Evolutionary conservation across 2,888 invertebrate genomes (phyloP), one percentile per base, ranked within the genome.

Genomic region (Drosophila quinaria): DNA sequence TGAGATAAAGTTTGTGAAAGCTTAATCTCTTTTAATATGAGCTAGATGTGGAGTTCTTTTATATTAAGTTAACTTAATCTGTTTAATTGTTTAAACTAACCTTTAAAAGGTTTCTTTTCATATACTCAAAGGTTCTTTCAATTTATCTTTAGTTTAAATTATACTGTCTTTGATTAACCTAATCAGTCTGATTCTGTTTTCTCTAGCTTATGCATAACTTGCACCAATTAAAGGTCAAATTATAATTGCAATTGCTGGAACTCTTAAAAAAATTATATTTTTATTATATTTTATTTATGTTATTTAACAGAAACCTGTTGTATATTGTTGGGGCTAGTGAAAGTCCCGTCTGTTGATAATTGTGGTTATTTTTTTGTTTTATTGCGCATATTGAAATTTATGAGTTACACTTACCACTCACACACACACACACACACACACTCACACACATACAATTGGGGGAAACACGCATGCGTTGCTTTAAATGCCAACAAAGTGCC

Each of bases 401-500:
- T 80, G 69, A 70, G 67, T 51, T 35, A 49, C 65, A 51, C 56
- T 50, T 51, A 56, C 54, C 25, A 58, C 31, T 47, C 46, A 63
- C 13, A 63, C 6, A 17, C 35, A 59, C 6, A 22, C 29, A 25
- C 15, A 19, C 17, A 41, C 22, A 22, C 22, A 19, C 19, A 19
- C 19, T 19, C 17, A 58, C 31, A 54, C 33, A 61, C 42, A 31
- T 47, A 35, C 35, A 58, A 46, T 29, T 29, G 29, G 29, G 8
- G 41, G 35, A 73, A 73, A 87, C 87, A 83, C 87, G 81, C 87
- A 75, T 60, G 70, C 60, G 56, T 61, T 39, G 88, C 65, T 83
- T 71, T 85, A 82, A 81, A 67, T 85, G 82, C 77, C 82, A 88
- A 31, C 70, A 65, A 83, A 85, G 55, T 83, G 83, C 83, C 83